These are phyloP conservation scores for Lipophrys pholis DNA, from an alignment of 2,113 vertebrate genomes.

Conservation along the genomic window DNA sequence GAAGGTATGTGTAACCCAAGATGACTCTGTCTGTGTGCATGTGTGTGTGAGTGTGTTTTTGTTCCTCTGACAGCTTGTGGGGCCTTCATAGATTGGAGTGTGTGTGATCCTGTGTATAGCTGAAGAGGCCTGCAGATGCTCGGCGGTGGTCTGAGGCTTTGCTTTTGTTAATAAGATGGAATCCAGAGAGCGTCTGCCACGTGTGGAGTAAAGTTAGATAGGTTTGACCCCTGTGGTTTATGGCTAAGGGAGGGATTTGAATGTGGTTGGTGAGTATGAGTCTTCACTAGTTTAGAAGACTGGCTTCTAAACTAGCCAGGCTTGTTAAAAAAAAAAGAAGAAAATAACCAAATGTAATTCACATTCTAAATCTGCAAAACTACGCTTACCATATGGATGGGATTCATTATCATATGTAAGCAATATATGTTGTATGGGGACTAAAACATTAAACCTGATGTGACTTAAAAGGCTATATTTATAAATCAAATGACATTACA, in stretches of 20 bases:
- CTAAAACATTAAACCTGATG: no score
- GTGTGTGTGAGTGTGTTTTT: slow-evolving; percentile 28
- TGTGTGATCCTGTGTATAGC: slow-evolving; percentile 30
- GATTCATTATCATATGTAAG: no score
- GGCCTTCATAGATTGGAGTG: slow-evolving; percentile 8
- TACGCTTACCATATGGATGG: slow-evolving; percentile 1
- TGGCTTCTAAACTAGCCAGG: neutral
- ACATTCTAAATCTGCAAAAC: slow-evolving; percentile 26
- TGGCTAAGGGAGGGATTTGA: slow-evolving; percentile 31
- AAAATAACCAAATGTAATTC: slow-evolving; percentile 18
- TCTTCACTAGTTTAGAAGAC: slow-evolving; percentile 22
- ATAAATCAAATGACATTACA: no score
- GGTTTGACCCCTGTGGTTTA: slow-evolving; percentile 54
- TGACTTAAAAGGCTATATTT: no score
- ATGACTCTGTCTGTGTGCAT: slow-evolving; percentile 40
- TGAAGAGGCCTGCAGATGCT: slow-evolving; percentile 38
- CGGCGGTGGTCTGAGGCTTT: slow-evolving; percentile 48
- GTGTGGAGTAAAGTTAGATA: slow-evolving; percentile 41
- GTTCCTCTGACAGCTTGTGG: slow-evolving; percentile 31
- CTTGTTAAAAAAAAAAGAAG: neutral
- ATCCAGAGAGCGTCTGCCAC: slow-evolving; percentile 46
- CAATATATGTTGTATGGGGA: no score
- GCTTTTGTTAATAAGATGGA: slow-evolving; percentile 66
- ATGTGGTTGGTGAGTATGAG: slow-evolving; percentile 49
- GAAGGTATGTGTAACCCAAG: slow-evolving; percentile 57